These are phyloP conservation scores for Rhinophrynus dorsalis DNA, from an alignment of 2,797 vertebrate genomes.

Conservation along the genomic window DNA sequence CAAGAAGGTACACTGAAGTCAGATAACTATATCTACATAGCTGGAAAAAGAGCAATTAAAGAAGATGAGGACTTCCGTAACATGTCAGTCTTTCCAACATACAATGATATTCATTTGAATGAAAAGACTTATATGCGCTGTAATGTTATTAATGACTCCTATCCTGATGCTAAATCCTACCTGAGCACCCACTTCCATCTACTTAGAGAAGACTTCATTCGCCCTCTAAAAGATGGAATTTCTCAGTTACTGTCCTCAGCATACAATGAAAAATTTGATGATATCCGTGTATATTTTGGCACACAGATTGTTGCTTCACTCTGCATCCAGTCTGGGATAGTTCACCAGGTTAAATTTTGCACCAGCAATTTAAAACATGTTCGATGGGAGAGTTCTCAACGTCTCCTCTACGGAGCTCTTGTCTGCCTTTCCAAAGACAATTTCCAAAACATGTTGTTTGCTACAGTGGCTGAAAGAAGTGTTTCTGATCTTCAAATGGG, in stretches of 20 bases:
- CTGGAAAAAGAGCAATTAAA: not conserved
- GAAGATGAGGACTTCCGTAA: constrained; percentile 32
- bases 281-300: constrained; percentile 48
- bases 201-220: constrained; percentile 50
- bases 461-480: constrained; percentile 43
- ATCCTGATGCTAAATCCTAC: constrained; percentile 48
- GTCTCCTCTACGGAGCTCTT: constrained; percentile 46
- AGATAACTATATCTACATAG: constrained; percentile 39
- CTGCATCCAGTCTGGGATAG: constrained; percentile 40
- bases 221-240: constrained; percentile 52
- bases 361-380: constrained; percentile 14
- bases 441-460: constrained; percentile 51
- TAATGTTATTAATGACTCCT: constrained; percentile 41
- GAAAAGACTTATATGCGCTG: constrained; percentile 33
- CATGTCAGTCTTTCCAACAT: constrained; percentile 48
- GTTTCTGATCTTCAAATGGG: constrained; percentile 26
- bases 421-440: constrained; percentile 49
- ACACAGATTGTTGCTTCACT: constrained; percentile 8
- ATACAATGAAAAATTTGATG: constrained; percentile 21
- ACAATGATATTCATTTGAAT: constrained; percentile 37
- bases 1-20: constrained; percentile 29
- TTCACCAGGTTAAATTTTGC: constrained; percentile 41
- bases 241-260: constrained; percentile 27
- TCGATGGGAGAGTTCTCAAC: constrained; percentile 49
- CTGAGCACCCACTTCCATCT: constrained; percentile 52